Conservation (phyloP, 92 coral and sea anemone species). For the Palythoa heliodiscus region DNA sequence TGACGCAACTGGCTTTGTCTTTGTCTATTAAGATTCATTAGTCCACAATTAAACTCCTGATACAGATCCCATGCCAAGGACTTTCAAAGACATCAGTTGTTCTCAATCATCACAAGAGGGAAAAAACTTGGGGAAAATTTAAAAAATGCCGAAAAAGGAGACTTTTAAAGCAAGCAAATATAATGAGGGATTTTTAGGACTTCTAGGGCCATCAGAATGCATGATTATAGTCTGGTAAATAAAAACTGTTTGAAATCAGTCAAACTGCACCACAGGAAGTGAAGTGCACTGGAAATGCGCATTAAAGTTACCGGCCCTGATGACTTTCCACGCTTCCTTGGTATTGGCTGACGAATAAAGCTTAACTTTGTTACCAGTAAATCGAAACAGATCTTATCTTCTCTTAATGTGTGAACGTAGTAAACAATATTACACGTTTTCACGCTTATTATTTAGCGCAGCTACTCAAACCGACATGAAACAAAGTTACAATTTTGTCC, state of each 20-base stretch:
- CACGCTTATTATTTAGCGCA: neutral
- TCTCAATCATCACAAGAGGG: too few relatives aligned
- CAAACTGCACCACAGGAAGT: neutral
- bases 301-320: neutral
- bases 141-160: too few relatives aligned
- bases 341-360: neutral
- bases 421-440: conserved; percentile 1
- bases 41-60: too few relatives aligned
- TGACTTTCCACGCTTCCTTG: neutral
- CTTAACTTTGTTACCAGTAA: neutral
- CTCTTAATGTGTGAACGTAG: neutral
- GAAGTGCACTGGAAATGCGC: neutral
- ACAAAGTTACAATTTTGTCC: neutral
- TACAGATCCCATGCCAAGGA: too few relatives aligned
- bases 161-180: too few relatives aligned
- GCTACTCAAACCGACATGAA: neutral
- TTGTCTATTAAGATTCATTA: too few relatives aligned
- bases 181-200: too few relatives aligned
- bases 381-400: neutral
- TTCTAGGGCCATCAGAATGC: too few relatives aligned
- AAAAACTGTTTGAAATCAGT: neutral
- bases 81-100: too few relatives aligned
- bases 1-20: too few relatives aligned
- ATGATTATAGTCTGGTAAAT: neutral
- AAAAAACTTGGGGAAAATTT: too few relatives aligned